Base-by-base conservation (phyloP, 1,140 invertebrate genomes). In the Papilio helenus region DNA sequence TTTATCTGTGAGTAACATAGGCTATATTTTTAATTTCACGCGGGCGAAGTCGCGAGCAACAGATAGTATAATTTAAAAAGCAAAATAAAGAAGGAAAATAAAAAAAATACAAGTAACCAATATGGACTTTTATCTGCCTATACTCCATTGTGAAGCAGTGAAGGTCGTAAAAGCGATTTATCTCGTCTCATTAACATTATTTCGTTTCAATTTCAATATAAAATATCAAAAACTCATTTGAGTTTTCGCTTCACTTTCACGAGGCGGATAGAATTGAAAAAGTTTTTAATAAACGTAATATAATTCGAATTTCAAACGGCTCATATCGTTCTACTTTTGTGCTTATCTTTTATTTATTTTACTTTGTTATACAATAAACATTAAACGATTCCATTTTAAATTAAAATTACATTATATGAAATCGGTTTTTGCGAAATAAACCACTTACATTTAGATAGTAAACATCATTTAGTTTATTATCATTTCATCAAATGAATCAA, bases 201-300 rank as follows among this genome's bases (percentile, higher is more conserved):
- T 71, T 44, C 68, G 49, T 81, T 82, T 55, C 79, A 85, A 81
- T 82, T 84, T 83, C 55, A 81, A 83, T 76, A 72, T 80, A 80
- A 81, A 87, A 83, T 85, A 81, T 88, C 84, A 86, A 84, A 90
- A 92, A 90, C 86, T 90, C 87, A 89, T 90, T 90, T 90, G 87
- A 86, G 74, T 84, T 81, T 79, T 85, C 86, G 89, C 86, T 85
- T 81, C 81, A 87, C 79, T 68, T 89, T 85, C 76, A 86, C 86
- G 85, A 86, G 87, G 83, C 86, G 80, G 81, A 74, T 58, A 78
- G 87, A 90, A 92, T 91, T 90, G 89, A 91, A 89, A 91, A 92
- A 92, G 88, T 91, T 92, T 81, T 55, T 68, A 68, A 49, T 58
- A 80, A 80, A 80, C 74, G 71, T 74, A 80, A 84, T 84, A 82